Evolutionary conservation across 2,888 invertebrate species (phyloP), one percentile per base, ranked within the genome.

Genomic region (Hirudinaria manillensis): DNA sequence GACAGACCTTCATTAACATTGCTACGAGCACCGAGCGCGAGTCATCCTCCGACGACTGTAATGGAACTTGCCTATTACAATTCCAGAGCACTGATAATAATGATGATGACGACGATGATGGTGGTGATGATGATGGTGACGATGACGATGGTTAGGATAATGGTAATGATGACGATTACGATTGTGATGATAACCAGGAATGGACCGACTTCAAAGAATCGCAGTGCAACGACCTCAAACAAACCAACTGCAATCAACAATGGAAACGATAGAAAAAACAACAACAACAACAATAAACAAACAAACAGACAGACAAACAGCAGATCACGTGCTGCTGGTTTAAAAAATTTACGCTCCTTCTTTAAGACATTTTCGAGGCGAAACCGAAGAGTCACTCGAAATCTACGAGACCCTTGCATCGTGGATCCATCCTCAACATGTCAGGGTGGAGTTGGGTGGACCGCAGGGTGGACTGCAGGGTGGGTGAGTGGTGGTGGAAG

Each of bases 211-310:
- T 53, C 53, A 61, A 4, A 13, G 27, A 7, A 13, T 24, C 6
- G 61, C 3, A 27, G 7, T 19, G 61, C 29, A 29, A 61, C 29
- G 4, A 61, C 29, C 61, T 6, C 24, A 61, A 61, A 6, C 13
- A 61, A 61, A 3, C 61, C 24, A 27, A 7, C 27, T 61, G 61
- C 29, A 3, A 61, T 6, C 13, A 61, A 61, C 13, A 27, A 56
- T 13, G 3, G 27, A 56, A 13, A 56, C 4, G 61, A 53, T 19
- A 27, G 27, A 2, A 61, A 61, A 16, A 61, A 61, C 61, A 61
- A 61, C 61, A 61, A 61, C 61, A 61, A 61, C 61, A 61, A 61
- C 61, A 10, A 61, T n/a, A n/a, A n/a, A n/a, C n/a, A n/a, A n/a
- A n/a, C n/a, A n/a, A n/a, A n/a, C n/a, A 16, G 21, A 53, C 21